These are phyloP conservation scores for Ormyrus pomaceus DNA, from an alignment of 2,888 invertebrate genomes.

Conservation along the genomic window DNA sequence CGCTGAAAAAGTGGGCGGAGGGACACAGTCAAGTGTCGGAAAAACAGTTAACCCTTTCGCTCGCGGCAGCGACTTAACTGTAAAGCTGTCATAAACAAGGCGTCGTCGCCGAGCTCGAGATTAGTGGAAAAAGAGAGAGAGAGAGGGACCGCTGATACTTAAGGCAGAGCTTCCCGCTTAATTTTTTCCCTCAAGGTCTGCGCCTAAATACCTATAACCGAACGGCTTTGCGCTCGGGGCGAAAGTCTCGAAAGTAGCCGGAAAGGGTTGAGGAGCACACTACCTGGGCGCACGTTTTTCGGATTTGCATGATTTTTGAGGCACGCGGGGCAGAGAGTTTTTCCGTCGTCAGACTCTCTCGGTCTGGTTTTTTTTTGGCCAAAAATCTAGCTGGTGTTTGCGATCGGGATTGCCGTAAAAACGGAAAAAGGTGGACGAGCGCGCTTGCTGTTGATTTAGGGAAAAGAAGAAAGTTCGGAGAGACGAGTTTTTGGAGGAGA, in stretches of 20 bases:
- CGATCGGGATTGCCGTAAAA: constrained; percentile 31
- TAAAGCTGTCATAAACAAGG: constrained; percentile 51
- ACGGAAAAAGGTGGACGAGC: constrained; percentile 9
- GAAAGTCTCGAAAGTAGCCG: neutral
- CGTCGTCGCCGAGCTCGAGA: constrained; percentile 1
- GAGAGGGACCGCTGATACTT: constrained; percentile 23
- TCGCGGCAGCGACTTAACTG: constrained; percentile 37
- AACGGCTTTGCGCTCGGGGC: neutral
- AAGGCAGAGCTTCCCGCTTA: neutral
- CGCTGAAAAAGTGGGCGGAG: constrained; percentile 35
- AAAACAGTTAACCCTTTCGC: constrained; percentile 42
- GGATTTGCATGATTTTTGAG: constrained; percentile 33
- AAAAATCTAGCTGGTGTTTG: constrained; percentile 26
- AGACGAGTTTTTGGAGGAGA: too few species aligned
- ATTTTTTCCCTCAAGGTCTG: constrained; percentile 34
- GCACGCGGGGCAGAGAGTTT: constrained; percentile 11
- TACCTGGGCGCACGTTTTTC: constrained; percentile 21
- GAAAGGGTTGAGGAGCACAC: constrained; percentile 33
- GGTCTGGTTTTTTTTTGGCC: constrained; percentile 5
- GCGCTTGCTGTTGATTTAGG: constrained; percentile 26
- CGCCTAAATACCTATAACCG: constrained; percentile 7
- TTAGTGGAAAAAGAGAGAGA: constrained; percentile 26
- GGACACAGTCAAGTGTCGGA: constrained; percentile 37
- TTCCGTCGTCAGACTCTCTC: constrained; percentile 3
- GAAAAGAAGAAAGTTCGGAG: constrained; percentile 19